Evolutionary conservation across 2,888 invertebrate species (phyloP), one percentile per base, ranked within the genome.

Genomic region (Euspilapteryx auroguttella): DNA sequence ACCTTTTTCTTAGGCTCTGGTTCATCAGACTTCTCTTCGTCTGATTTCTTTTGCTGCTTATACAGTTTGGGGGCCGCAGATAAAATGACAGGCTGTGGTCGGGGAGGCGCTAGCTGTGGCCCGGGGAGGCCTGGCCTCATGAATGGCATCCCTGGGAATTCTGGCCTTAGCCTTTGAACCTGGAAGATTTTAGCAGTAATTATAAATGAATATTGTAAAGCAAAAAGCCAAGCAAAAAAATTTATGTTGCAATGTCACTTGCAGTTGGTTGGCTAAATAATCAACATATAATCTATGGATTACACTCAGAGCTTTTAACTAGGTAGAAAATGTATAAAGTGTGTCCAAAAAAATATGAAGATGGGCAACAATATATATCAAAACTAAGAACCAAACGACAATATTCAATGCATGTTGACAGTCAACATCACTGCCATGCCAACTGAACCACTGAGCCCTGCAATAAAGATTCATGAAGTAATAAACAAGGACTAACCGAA

Each of bases 11-110:
- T 53, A 31, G 47, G 54, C 22, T 64, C 66, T 21, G 42, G 44
- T 37, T 55, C 62, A 3, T 65, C 62, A 17, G 56, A 62, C 29
- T 55, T 63, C 13, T 55, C 54, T 0, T 62, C 63, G 12, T 63
- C 63, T 31, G 51, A 80, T 56, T 44, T 81, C 56, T 43, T 81
- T 35, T 57, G 53, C 38, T 80, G 75, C 37, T 80, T 81, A 44
- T 86, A 87, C 1, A 86, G 53, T 36, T 85, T 82, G 1, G 86
- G 86, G 9, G 86, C 86, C 10, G 85, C 85, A 9, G 84, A 82
- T 1, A 87, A 65, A 1, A 87, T 82, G 2, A 82, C 79, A 0
- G 85, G 83, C 39, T 81, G 81, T 0, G 73, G 62, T 31, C 75
- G 73, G 2, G 71, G 68, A 0, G 69, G 68, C 6, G 64, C 62